phyloP scores from a whole-genome alignment of 2,113 vertebrate species.

The Burhinus oedicnemus region DNA sequence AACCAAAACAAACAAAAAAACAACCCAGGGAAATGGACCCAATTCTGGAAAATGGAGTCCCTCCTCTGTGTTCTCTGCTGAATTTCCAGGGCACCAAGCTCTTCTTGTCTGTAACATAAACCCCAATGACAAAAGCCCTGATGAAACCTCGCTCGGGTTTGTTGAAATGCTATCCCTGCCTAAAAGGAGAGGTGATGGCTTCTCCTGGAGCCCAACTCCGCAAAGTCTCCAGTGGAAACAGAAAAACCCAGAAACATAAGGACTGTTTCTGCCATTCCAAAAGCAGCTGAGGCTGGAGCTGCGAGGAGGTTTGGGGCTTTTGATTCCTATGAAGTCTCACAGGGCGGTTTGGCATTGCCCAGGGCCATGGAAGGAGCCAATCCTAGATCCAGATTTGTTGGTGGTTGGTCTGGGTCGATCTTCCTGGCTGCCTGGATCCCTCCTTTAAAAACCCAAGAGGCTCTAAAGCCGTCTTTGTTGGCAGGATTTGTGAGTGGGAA shows the following conservation, averaged over 20 bases:
- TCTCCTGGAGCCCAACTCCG: not conserved
- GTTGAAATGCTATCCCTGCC: not conserved
- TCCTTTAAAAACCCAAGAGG: not conserved
- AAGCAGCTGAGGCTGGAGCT: not conserved
- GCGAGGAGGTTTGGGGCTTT: not conserved
- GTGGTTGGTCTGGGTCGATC: not conserved
- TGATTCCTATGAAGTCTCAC: fast-evolving
- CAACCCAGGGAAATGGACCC: not conserved
- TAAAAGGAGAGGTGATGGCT: not conserved
- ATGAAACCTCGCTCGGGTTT: not conserved
- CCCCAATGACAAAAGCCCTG: not conserved
- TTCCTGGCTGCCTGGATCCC: not conserved
- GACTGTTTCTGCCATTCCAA: not conserved
- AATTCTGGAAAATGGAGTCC: not conserved
- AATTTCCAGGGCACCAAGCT: not conserved
- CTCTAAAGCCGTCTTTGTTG: not conserved
- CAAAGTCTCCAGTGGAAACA: not conserved
- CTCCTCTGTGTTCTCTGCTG: not conserved
- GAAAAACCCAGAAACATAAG: not conserved
- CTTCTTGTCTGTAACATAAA: too few species aligned
- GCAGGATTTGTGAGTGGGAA: not conserved
- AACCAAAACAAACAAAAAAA: not conserved
- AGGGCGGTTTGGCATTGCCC: not conserved
- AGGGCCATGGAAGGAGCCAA: fast-evolving
- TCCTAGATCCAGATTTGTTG: not conserved